Evolutionary conservation across 1,140 invertebrate genomes (phyloP), one percentile per base, ranked within the genome.

Genomic region (Drosophila cardini): DNA sequence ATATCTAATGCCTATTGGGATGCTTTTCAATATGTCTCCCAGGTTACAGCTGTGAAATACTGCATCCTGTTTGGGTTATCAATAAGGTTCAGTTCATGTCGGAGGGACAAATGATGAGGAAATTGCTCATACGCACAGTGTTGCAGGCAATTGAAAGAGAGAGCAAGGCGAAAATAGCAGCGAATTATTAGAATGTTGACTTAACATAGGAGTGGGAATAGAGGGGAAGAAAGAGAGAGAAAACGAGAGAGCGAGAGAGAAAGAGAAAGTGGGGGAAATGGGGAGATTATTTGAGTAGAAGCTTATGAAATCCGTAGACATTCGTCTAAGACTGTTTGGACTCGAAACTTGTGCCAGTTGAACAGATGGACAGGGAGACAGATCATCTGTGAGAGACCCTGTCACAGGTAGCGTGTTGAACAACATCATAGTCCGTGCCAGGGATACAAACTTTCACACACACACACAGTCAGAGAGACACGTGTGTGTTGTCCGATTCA

Each of bases 121-220:
- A 40, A 53, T 63, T 43, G 48, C 46, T 32, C 60, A 63, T 63
- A 63, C 60, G 60, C 60, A 13, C 8, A 36, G 36, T 53, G 9
- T 30, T 36, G 36, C 61, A 42, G 16, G 26, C 5, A 26, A 30
- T 8, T 36, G 10, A 30, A 4, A 30, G 6, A 30, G 30, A 34
- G 13, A 53, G 7, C 50, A 18, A 2, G 16, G 15, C 40, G 43
- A 62, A 69, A 69, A 70, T 62, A 32, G 38, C 68, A 70, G 63
- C 60, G 62, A 42, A 53, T 72, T 65, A 72, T 72, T 72, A 53
- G 45, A 67, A 52, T 43, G 52, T 50, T 34, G 55, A 40, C 21
- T 15, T 26, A 48, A 10, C n/a, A 16, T 38, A 4, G n/a, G 32
- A 5, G 10, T 36, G 16, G 1, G 4, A 43, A 43, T 13, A 52